Conservation (phyloP, 1,140 invertebrate genomes). For the Prorops nasuta region DNA sequence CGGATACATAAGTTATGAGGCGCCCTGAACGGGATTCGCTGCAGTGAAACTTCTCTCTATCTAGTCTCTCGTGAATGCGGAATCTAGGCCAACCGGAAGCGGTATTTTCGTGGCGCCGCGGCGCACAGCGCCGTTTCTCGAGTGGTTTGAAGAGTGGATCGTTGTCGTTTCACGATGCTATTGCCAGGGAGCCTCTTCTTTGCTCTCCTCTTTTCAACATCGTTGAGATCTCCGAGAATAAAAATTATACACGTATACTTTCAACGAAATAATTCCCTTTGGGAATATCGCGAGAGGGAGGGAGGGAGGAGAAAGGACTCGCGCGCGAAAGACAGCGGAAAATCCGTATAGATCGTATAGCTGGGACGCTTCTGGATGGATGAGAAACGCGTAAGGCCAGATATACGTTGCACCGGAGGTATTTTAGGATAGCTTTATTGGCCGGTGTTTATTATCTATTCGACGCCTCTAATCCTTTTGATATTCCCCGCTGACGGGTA, state of each 20-base stretch:
- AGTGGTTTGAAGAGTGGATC: slow-evolving; percentile 14
- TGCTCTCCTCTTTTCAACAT: no score
- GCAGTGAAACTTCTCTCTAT: not conserved
- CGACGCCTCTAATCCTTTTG: slow-evolving; percentile 44
- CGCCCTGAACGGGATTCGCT: slow-evolving; percentile 33
- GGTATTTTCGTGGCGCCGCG: slow-evolving; percentile 32
- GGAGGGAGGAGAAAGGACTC: no score
- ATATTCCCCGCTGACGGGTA: slow-evolving; percentile 39
- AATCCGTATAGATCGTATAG: no score
- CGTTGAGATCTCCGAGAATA: no score
- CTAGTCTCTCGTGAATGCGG: no score
- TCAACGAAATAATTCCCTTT: no score
- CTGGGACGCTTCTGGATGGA: no score
- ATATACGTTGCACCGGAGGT: slow-evolving; percentile 29
- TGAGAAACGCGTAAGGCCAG: no score
- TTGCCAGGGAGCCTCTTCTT: slow-evolving; percentile 9
- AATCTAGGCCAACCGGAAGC: slow-evolving; percentile 36
- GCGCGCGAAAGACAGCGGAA: no score
- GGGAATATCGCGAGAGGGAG: no score
- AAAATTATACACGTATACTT: no score
- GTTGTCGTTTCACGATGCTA: slow-evolving; percentile 3
- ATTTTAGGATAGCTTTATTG: slow-evolving; percentile 46
- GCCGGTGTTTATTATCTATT: slow-evolving; percentile 47
- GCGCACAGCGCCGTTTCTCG: no score
- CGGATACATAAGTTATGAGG: slow-evolving; percentile 33